These are phyloP conservation scores for Andrena fulva DNA, from an alignment of 2,888 invertebrate species.

Conservation along the genomic window DNA sequence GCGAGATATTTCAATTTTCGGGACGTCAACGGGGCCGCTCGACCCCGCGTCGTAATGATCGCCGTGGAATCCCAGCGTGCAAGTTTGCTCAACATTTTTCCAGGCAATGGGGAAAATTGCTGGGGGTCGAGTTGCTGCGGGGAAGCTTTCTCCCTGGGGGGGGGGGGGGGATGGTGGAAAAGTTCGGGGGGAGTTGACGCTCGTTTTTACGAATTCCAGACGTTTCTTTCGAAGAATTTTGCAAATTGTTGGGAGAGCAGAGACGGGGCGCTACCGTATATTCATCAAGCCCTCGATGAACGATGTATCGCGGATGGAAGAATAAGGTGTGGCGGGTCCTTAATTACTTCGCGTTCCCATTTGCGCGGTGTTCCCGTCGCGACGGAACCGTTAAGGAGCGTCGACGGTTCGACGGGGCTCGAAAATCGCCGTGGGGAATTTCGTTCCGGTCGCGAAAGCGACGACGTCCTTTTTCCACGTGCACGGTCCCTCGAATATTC, in stretches of 20 bases:
- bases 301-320: too few relatives aligned
- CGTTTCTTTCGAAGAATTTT: too few relatives aligned
- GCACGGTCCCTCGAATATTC: slow-evolving; percentile 53
- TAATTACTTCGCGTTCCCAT: background rate
- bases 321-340: background rate
- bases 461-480: slow-evolving; percentile 67
- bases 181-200: background rate
- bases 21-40: slow-evolving; percentile 6
- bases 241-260: too few relatives aligned
- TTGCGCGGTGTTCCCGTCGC: background rate
- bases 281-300: too few relatives aligned
- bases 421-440: slow-evolving; percentile 41
- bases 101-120: background rate
- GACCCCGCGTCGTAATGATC: background rate
- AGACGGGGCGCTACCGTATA: too few relatives aligned
- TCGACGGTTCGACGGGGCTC: background rate
- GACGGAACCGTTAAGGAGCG: background rate
- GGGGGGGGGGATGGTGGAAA: background rate
- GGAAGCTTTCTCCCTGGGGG: background rate
- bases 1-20: slow-evolving; percentile 34
- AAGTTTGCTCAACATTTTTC: slow-evolving; percentile 2
- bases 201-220: too few relatives aligned
- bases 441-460: slow-evolving; percentile 44
- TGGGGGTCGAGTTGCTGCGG: background rate
- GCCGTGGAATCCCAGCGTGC: background rate